Evolutionary conservation across 1,140 invertebrate genomes (phyloP).

Genomic region (Littorina saxatilis): DNA sequence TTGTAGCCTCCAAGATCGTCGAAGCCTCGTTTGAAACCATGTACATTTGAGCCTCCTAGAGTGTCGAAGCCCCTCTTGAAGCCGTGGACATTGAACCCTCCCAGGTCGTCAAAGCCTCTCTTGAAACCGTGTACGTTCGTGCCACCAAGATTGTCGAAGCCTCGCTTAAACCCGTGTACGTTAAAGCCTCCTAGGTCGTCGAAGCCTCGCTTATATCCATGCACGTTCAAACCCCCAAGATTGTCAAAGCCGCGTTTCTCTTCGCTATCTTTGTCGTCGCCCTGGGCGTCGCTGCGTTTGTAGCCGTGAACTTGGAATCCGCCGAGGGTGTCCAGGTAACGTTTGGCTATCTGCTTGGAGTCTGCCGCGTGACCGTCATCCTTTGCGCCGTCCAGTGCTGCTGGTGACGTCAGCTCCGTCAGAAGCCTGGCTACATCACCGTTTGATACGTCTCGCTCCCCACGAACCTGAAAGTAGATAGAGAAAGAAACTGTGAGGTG

Average conservation of each 20-base stretch:
- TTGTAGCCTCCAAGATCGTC: slow-evolving; percentile 2
- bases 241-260: not conserved
- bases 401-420: not conserved
- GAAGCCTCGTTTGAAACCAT: slow-evolving; percentile 26
- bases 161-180: slow-evolving; percentile 30
- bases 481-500: not conserved
- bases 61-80: slow-evolving; percentile 29
- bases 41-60: slow-evolving; percentile 21
- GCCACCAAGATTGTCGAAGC: slow-evolving; percentile 30
- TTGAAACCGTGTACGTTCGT: slow-evolving; percentile 27
- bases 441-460: not conserved
- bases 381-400: not conserved
- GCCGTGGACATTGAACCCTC: slow-evolving; percentile 14
- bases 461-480: slow-evolving; percentile 11
- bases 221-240: not conserved
- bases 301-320: slow-evolving; percentile 34
- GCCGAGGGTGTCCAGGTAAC: slow-evolving; percentile 32
- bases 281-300: not conserved
- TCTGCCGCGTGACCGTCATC: not conserved
- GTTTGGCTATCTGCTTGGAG: not conserved
- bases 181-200: slow-evolving; percentile 5
- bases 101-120: slow-evolving; percentile 34
- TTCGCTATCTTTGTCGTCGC: not conserved
- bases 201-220: not conserved
- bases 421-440: not conserved